These are phyloP conservation scores for Augiades crinisus DNA, from an alignment of 2,888 invertebrate species.

Conservation along the genomic window DNA sequence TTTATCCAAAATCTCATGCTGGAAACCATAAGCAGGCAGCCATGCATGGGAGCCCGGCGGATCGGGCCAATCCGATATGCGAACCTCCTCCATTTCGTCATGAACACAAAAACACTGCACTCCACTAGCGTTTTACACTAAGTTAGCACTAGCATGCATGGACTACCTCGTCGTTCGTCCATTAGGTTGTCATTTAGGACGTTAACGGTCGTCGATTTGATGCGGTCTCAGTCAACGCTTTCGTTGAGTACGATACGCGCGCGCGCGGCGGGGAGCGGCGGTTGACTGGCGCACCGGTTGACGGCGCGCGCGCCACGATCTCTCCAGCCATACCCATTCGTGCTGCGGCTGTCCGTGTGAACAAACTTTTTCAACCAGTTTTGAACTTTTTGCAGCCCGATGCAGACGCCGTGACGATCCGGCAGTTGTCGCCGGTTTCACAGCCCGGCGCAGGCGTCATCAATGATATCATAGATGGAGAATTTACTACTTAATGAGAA, in stretches of 20 bases:
- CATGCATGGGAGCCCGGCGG: conserved; percentile 87
- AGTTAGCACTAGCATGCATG: conserved; percentile 71
- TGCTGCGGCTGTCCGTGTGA: conserved; percentile 30
- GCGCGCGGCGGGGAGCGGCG: conserved; percentile 67
- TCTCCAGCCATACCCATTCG: conserved; percentile 42
- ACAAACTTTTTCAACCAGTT: conserved; percentile 40
- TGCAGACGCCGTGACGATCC: conserved; percentile 18
- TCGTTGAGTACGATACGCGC: conserved; percentile 44
- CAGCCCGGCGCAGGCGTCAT: conserved; percentile 18
- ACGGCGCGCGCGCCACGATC: conserved; percentile 64
- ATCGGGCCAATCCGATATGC: conserved; percentile 85
- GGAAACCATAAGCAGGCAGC: conserved; percentile 90
- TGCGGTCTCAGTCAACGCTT: conserved; percentile 38
- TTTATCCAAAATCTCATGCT: conserved; percentile 83
- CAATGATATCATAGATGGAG: conserved; percentile 15
- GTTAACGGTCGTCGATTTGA: conserved; percentile 68
- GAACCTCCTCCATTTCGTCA: conserved; percentile 83
- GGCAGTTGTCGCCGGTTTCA: conserved; percentile 25
- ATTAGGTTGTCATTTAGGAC: conserved; percentile 76
- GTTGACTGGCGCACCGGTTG: conserved; percentile 46
- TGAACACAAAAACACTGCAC: conserved; percentile 77
- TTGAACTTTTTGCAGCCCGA: conserved; percentile 33
- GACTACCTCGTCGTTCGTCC: conserved; percentile 76
- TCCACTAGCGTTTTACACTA: conserved; percentile 66
- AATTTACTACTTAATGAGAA: conserved; percentile 6